Evolutionary conservation across 2,113 vertebrate genomes (phyloP).

Genomic region (Tyto alba): DNA sequence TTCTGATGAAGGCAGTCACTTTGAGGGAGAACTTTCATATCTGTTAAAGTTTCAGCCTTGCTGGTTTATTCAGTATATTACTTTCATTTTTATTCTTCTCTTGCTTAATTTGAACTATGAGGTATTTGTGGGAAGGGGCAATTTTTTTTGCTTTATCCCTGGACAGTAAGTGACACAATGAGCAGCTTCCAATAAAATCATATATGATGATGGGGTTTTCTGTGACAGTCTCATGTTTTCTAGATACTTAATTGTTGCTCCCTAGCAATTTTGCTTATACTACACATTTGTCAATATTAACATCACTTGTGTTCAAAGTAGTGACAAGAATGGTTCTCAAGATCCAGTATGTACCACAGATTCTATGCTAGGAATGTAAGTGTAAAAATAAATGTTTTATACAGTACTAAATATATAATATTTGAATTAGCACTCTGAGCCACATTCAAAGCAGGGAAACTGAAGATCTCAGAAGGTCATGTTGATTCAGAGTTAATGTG

Average conservation of each 20-base stretch:
- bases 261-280: not conserved
- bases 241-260: not conserved
- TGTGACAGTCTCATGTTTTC: not conserved
- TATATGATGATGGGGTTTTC: not conserved
- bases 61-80: not conserved
- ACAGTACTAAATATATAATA: not conserved
- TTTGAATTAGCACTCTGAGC: slow-evolving; percentile 10
- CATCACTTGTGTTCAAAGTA: not conserved
- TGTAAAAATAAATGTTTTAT: not conserved
- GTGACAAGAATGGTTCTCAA: not conserved
- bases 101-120: not conserved
- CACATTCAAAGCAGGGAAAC: not conserved
- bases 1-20: not conserved
- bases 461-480: slow-evolving; percentile 15
- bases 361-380: slow-evolving; percentile 8
- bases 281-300: not conserved
- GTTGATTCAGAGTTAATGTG: slow-evolving; percentile 2
- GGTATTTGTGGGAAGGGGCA: not conserved
- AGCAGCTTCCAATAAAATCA: not conserved
- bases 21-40: not conserved
- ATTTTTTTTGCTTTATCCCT: not conserved
- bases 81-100: not conserved
- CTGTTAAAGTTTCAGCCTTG: not conserved
- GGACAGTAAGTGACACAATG: not conserved
- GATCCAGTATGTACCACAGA: not conserved